Evolutionary conservation across 2,797 vertebrate species (phyloP), one percentile per base, ranked within the genome.

Genomic region (Coregonus suidteri): DNA sequence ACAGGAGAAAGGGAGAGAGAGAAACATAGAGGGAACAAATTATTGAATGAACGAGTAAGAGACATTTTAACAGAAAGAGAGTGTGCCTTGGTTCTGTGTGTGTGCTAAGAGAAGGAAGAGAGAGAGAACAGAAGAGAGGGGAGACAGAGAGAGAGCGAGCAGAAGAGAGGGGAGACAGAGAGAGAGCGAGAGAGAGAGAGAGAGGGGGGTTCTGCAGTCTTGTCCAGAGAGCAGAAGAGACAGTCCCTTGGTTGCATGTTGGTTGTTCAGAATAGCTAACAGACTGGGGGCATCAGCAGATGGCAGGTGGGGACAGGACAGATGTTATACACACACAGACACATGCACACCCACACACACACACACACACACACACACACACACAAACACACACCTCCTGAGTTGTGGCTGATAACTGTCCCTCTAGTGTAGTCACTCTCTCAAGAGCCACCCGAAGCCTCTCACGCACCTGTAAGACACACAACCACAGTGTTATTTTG

Each of bases 371-470:
- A 47, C 6, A 70, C 13, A 41, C 71, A 76, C 25, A 76, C 85
- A 89, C 82, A 62, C 4, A 34, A 64, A 72, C 62, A 75, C 68
- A 79, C 56, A 98, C 97, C 96, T 99, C 97, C 85, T 97, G 95
- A 77, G 95, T 96, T 79, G 95, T 95, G 16, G 94, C 79, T 52
- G 95, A 87, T 0, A 99, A 91, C 88, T 99, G 96, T 86, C 96
- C 97, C 88, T 99, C 97, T 90, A 99, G 87, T 70, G 95, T 95
- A 56, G 96, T 91, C 71, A 99, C 97, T 81, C 96, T 93, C 90
- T 99, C 97, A 74, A 99, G 90, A 37, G 97, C 95, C 73, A 97
- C 96, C 79, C 97, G 94, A 79, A 99, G 91, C 76, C 97, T 95
- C 87, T 99, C 97, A 81, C 97, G 96, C 79, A 99, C 97, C 97